Evolutionary conservation across 2,113 vertebrate genomes (phyloP), one percentile per base, ranked within the genome.

Genomic region (Anolis carolinensis): DNA sequence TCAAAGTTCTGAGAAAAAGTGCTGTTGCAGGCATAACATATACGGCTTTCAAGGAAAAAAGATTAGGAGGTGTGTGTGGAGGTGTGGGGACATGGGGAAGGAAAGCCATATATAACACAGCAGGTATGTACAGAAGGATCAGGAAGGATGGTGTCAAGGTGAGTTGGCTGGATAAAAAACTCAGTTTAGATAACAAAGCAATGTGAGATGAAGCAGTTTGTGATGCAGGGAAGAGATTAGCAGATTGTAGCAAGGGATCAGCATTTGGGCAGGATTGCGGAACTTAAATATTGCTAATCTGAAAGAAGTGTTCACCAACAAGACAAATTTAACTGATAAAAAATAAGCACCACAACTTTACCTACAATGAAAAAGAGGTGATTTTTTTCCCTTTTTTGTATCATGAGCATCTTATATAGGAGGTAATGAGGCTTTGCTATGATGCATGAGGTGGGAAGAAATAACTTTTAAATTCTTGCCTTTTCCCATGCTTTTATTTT

Each of bases 101-200:
- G 55, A 48, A n/a, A 55, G 10, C 13, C 27, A n/a, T 13, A 90
- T 9, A 21, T 52, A 79, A 79, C 75, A 89, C 34, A 85, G 79
- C 84, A 82, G 63, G 14, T 55, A 55, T 11, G 52, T 55, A 55
- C 52, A 55, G 52, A 55, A 55, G 14, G 52, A 82, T 88, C 32
- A 67, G 21, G 67, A 85, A 50, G 50, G 59, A 55, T 83, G n/a
- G 50, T 88, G 16, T 82, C 80, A 85, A 86, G 84, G 36, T 89
- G 75, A 92, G 68, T 73, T 88, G 52, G 13, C 32, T 59, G 79
- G 86, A 89, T 55, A 84, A 55, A 79, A 72, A 89, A 83, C 27
- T 16, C 39, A 52, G 1, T 65, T 21, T 34, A 55, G 36, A 75
- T 78, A 89, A 62, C 2, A 27, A 86, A 91, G 73, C 73, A 84